Evolutionary conservation across 1,140 invertebrate genomes (phyloP), one percentile per base, ranked within the genome.

Genomic region (Diachasma alloeum): DNA sequence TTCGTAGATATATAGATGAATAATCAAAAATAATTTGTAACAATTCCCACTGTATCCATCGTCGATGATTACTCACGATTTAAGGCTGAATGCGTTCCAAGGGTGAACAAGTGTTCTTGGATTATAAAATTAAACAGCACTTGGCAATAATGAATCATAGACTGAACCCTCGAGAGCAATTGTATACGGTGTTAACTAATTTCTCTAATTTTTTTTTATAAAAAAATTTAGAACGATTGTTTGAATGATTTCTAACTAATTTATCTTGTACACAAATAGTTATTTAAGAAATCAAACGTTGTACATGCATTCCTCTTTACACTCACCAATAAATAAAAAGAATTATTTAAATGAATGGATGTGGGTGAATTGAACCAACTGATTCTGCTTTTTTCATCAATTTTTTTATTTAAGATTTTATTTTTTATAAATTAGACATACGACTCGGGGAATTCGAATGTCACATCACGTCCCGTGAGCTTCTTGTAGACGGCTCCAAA

Each of bases 401-500:
- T 81, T 78, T 66, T 83, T 84, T 86, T 87, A 84, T 91, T 91
- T 85, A 86, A 83, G 79, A 82, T 88, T 88, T 89, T 88, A 87
- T 87, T 6, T 86, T 53, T 53, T 53, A 19, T 53, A 53, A 89
- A 91, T 96, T 95, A 97, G 93, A 96, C 94, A 92, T 96, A 97
- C 84, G 97, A 96, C 92, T 99, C 98, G 77, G 97, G 98, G 91
- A 99, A 99, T 92, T 99, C 98, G 89, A 99, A 99, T 77, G 94
- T 97, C 69, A 99, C 98, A 92, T 99, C 97, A 85, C 99, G 97
- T 81, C 98, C 98, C 80, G 98, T 99, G 79, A 99, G 91, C 90
- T 98, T 98, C 92, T 99, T 99, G 93, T 99, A 99, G 75, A 99
- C 97, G 78, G 96, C 95, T 81, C 96, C 94, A 92, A 99, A 99